Conservation (phyloP, 2,113 vertebrate genomes). For the Oxyruncus cristatus region DNA sequence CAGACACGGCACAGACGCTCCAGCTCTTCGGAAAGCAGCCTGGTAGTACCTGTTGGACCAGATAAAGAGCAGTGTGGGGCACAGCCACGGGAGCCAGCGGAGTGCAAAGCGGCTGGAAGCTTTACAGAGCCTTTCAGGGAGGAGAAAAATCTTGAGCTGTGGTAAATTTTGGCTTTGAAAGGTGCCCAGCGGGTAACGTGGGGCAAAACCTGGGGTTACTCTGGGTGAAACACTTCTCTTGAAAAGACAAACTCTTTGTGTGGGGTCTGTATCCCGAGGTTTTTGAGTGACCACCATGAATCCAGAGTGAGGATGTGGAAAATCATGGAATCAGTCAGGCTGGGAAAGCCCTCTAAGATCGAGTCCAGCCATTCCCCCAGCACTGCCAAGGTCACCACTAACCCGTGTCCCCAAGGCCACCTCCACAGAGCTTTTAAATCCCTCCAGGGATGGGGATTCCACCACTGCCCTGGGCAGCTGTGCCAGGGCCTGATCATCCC, state of each 20-base stretch:
- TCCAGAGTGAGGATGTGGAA: not conserved
- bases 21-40: not conserved
- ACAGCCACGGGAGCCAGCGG: not conserved
- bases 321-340: not conserved
- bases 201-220: not conserved
- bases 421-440: not conserved
- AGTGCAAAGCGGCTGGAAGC: not conserved
- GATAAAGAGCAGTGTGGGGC: not conserved
- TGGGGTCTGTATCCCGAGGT: fast-evolving
- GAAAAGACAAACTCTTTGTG: not conserved
- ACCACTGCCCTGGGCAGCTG: not conserved
- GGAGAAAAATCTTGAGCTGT: not conserved
- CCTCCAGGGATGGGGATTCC: not conserved
- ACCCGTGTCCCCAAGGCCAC: not conserved
- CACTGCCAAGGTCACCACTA: not conserved
- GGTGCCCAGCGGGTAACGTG: not conserved
- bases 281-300: not conserved
- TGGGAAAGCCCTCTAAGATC: not conserved
- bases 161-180: not conserved
- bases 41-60: not conserved
- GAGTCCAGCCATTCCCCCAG: not conserved
- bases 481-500: not conserved
- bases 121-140: not conserved
- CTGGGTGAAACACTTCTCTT: fast-evolving
- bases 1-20: not conserved